Base-by-base conservation (phyloP, 2,888 invertebrate genomes). In the Encarsia formosa region DNA sequence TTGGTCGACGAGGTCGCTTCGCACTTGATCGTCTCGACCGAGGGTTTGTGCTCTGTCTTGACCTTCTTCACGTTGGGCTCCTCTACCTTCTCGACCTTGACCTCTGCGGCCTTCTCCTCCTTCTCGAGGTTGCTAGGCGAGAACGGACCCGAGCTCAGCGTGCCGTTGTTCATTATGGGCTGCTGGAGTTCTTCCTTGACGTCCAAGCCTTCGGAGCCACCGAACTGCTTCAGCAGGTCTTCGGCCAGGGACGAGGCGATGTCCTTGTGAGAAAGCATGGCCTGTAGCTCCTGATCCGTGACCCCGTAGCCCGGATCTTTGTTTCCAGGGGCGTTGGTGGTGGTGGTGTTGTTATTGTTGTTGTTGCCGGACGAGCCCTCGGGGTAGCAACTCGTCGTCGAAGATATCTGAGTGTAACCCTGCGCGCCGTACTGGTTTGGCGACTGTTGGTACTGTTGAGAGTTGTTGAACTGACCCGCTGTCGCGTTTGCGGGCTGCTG, bases 221-320 rank as follows among this genome's bases (percentile, higher is more conserved):
- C n/a, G 66, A 93, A 88, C 65, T 91, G 88, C 72, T 91, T 89
- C 48, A 94, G 77, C 52, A 94, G 77, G 75, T 94, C 91, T 73
- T 94, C 94, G 37, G 92, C 90, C 57, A 92, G 78, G 32, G 88
- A 86, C 53, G 90, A 87, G 1, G 86, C 81, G 43, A 85, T 79
- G 66, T 87, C 87, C 62, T 86, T 86, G 61, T 86, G 84, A 1
- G 86, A 84, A n/a, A 88, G 74, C 34, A 88, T 73, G 55, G 85
- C 55, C 13, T 55, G 55, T 1, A 55, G 35, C 26, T 55, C 55
- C n/a, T 52, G 55, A 23, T 55, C 55, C 4, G 55, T 55, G 5
- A 55, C 55, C 1, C 55, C 55, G 2, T 52, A 19, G 1, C 38
- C 23, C 5, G 48, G 11, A 9, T 55, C 55, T n/a, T n/a, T n/a